Conservation (phyloP, 2,888 invertebrate genomes). For the Amphipoea oculea region DNA sequence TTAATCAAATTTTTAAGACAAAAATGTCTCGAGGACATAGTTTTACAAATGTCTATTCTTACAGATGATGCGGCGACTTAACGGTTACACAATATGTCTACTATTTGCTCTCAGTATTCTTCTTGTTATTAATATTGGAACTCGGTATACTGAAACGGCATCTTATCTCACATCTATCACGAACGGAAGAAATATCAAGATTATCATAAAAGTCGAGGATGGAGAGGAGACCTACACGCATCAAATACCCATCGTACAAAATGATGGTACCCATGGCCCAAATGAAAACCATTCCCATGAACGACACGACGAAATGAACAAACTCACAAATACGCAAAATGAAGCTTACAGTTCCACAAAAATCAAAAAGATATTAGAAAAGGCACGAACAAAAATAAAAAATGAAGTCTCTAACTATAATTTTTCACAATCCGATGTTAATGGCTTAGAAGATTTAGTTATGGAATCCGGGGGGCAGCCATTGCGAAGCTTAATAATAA, state of each 20-base stretch:
- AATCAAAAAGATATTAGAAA: slow-evolving; percentile 82
- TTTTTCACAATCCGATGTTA: slow-evolving; percentile 80
- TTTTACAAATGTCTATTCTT: background rate
- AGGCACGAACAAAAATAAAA: slow-evolving; percentile 81
- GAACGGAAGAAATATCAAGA: slow-evolving; percentile 82
- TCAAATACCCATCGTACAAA: slow-evolving; percentile 70
- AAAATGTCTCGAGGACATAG: background rate
- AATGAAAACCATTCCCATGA: background rate
- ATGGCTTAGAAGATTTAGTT: slow-evolving; percentile 92
- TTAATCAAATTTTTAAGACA: background rate
- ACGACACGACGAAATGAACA: background rate
- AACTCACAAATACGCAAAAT: background rate
- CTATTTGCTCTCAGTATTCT: slow-evolving; percentile 87
- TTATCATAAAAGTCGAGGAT: slow-evolving; percentile 90
- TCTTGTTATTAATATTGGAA: slow-evolving; percentile 86
- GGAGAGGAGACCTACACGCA: slow-evolving; percentile 80
- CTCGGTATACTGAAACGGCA: slow-evolving; percentile 88
- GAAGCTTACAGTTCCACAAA: slow-evolving; percentile 58
- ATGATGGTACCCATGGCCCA: slow-evolving; percentile 73
- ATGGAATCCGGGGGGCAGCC: slow-evolving; percentile 93
- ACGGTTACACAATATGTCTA: slow-evolving; percentile 33
- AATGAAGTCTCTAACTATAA: slow-evolving; percentile 83
- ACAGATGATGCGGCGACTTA: slow-evolving; percentile 44
- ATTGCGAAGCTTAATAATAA: slow-evolving; percentile 94
- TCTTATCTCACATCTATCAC: slow-evolving; percentile 82